Evolutionary conservation across 64 coral and sea anemone species (phyloP).

Genomic region (Catalaphyllia jardinei): DNA sequence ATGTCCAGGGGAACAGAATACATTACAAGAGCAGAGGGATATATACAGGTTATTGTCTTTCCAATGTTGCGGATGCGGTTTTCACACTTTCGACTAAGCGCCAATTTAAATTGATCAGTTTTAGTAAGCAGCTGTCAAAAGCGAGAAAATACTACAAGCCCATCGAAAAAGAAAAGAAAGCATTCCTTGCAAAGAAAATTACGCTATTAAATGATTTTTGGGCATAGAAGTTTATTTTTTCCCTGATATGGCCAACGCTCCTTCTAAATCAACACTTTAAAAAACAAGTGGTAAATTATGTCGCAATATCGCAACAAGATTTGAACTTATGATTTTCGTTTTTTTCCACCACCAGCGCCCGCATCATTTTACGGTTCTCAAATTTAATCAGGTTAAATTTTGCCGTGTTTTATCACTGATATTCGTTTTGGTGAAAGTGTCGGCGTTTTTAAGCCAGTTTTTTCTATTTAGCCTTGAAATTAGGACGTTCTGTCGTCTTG

Average conservation of each 20-base stretch:
- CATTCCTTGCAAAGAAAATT: background rate
- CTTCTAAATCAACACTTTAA: background rate
- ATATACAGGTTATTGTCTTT: background rate
- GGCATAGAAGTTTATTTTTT: background rate
- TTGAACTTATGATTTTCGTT: background rate
- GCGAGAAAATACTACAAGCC: background rate
- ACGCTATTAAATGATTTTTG: background rate
- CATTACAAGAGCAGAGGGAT: background rate
- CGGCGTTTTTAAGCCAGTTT: background rate
- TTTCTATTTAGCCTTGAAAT: slow-evolving; percentile 6
- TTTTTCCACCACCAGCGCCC: background rate
- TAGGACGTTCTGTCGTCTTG: background rate
- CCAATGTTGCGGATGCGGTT: slow-evolving; percentile 5
- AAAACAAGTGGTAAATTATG: background rate
- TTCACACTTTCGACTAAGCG: slow-evolving; percentile 10
- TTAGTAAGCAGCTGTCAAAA: slow-evolving; percentile 22
- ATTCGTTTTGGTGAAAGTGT: background rate
- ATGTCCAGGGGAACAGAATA: background rate
- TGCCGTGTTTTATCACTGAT: background rate
- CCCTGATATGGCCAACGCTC: background rate
- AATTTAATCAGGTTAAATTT: slow-evolving; percentile 22
- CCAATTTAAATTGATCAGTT: slow-evolving; percentile 5
- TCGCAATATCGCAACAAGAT: slow-evolving; percentile 2
- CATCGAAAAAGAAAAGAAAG: background rate
- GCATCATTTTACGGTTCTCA: background rate